Evolutionary conservation across 2,888 invertebrate species (phyloP).

Genomic region (Seladonia tumulorum): DNA sequence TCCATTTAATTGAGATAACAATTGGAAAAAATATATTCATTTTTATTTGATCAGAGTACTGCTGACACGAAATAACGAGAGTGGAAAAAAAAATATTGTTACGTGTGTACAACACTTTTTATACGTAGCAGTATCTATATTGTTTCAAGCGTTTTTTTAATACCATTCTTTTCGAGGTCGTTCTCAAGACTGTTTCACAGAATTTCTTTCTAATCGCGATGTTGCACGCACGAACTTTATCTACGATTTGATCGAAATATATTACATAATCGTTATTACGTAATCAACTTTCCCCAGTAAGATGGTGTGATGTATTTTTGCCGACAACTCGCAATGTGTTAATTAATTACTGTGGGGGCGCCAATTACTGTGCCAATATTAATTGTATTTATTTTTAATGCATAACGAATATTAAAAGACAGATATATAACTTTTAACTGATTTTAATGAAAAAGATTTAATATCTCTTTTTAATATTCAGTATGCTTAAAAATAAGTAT

Average conservation of each 20-base stretch:
- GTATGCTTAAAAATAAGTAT: no score
- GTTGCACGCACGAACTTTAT: neutral
- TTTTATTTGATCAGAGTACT: neutral
- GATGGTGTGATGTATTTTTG: neutral
- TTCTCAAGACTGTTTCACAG: neutral
- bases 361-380: no score
- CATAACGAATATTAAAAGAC: no score
- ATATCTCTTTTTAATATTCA: no score
- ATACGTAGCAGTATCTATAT: neutral
- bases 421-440: no score
- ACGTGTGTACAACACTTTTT: neutral
- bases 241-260: neutral
- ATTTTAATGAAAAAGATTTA: no score
- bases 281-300: slow-evolving; percentile 34
- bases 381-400: no score
- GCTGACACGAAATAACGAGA: no score
- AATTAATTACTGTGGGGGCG: no score
- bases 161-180: neutral
- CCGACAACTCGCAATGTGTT: neutral
- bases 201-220: neutral
- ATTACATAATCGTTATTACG: neutral
- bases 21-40: neutral
- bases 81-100: neutral
- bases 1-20: neutral
- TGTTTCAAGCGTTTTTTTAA: neutral